phyloP scores from a whole-genome alignment of 2,888 invertebrate species.

The Gastrophysa polygoni region DNA sequence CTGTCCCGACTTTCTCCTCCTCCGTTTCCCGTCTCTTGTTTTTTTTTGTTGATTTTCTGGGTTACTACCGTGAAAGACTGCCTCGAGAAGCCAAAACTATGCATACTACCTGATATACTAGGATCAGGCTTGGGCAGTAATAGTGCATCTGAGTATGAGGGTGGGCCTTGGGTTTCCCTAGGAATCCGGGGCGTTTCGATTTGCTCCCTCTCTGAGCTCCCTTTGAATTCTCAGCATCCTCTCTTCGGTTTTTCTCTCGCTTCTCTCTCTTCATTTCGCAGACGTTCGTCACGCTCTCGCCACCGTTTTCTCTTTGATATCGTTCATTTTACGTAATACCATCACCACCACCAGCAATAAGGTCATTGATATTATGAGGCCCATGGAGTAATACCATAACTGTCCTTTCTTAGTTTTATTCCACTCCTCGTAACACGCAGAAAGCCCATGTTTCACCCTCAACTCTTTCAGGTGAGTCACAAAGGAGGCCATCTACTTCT shows the following conservation, averaged over 20 bases:
- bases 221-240: slow-evolving; percentile 59
- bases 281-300: slow-evolving; percentile 58
- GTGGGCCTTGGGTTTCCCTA: slow-evolving; percentile 71
- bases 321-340: slow-evolving; percentile 63
- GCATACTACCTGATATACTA: slow-evolving; percentile 53
- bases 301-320: slow-evolving; percentile 60
- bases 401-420: slow-evolving; percentile 52
- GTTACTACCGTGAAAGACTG: slow-evolving; percentile 45
- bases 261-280: slow-evolving; percentile 62
- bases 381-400: slow-evolving; percentile 66
- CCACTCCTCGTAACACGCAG: slow-evolving; percentile 71
- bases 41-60: slow-evolving; percentile 47
- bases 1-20: slow-evolving; percentile 45
- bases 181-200: slow-evolving; percentile 71
- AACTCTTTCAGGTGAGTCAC: slow-evolving; percentile 68
- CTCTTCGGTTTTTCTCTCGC: slow-evolving; percentile 61
- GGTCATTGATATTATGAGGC: slow-evolving; percentile 62
- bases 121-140: slow-evolving; percentile 73
- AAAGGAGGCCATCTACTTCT: slow-evolving; percentile 60
- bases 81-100: slow-evolving; percentile 47
- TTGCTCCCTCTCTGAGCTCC: slow-evolving; percentile 47
- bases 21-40: slow-evolving; percentile 44
- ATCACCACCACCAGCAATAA: slow-evolving; percentile 63
- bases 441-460: slow-evolving; percentile 72
- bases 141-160: slow-evolving; percentile 79